Percentiles rank a stretch among this genome's conserved stretches.
Conservation (phyloP, 2,797 vertebrate genomes). For the Megaceryle alcyon region DNA sequence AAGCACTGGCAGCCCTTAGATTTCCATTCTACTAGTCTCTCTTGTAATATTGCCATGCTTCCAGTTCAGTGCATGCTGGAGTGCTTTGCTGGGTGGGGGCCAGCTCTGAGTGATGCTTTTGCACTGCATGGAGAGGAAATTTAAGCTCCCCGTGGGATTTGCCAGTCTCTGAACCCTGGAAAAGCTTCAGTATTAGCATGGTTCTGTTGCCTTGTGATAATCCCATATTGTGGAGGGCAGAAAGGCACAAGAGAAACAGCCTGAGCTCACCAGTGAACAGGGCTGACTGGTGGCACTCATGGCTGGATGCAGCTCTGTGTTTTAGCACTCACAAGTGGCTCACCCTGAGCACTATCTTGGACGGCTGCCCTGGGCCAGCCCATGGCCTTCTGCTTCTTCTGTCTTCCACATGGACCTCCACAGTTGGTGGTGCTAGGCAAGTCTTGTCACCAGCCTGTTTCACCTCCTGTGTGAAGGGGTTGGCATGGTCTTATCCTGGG, state of each 20-base stretch:
- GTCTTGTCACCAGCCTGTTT: neutral
- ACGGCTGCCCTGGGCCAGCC: neutral
- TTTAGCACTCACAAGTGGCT: neutral
- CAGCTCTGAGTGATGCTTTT: neutral
- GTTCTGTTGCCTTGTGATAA: rapidly evolving
- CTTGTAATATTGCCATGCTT: neutral
- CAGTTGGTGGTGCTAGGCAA: neutral
- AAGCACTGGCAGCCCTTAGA: neutral
- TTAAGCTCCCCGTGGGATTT: neutral
- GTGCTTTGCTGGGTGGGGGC: neutral
- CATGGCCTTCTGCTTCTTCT: neutral
- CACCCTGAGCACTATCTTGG: neutral
- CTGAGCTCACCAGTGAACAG: neutral
- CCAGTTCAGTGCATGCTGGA: neutral
- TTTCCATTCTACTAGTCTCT: neutral
- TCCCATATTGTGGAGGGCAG: neutral
- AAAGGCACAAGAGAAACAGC: neutral
- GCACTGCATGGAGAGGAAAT: neutral
- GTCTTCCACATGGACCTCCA: neutral
- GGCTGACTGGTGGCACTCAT: rapidly evolving
- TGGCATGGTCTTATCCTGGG: neutral
- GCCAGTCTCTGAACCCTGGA: neutral
- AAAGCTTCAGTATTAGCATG: neutral
- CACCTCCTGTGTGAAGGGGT: neutral
- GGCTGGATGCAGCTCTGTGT: neutral